Evolutionary conservation across 2,113 vertebrate species (phyloP).

Genomic region (Neogale vison): DNA sequence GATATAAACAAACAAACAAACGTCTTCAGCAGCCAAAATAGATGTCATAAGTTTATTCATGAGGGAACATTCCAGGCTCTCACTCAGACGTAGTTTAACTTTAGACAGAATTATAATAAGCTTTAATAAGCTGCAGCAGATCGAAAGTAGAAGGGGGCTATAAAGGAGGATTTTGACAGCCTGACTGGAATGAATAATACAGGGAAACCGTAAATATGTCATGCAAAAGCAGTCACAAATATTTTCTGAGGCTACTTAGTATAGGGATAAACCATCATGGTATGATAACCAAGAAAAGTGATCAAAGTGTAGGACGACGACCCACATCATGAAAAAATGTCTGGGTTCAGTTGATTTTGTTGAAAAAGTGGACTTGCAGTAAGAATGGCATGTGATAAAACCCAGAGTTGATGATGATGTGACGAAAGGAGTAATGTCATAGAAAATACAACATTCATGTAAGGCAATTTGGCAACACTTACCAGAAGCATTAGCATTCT

Average conservation of each 20-base stretch:
- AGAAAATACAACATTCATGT: not conserved
- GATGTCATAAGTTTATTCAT: conserved; percentile 44
- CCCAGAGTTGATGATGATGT: not conserved
- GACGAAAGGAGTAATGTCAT: not conserved
- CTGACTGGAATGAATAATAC: conserved; percentile 57
- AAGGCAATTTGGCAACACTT: not conserved
- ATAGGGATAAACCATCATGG: not conserved
- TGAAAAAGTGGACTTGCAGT: not conserved
- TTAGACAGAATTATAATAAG: conserved; percentile 67
- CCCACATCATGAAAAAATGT: conserved; percentile 23
- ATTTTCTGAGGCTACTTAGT: conserved; percentile 32
- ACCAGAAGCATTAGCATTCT: not conserved
- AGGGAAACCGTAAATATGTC: conserved; percentile 51
- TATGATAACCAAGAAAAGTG: conserved; percentile 15
- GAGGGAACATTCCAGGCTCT: conserved; percentile 28
- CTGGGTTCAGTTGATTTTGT: conserved; percentile 10
- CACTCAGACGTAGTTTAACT: conserved; percentile 48
- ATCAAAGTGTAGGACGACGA: not conserved
- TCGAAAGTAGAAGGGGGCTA: not conserved
- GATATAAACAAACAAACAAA: not conserved
- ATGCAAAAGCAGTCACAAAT: conserved; percentile 8
- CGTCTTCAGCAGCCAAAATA: conserved; percentile 23
- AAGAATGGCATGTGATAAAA: conserved; percentile 17
- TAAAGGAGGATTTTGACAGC: conserved; percentile 57
- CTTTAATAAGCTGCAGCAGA: conserved; percentile 56